A percentile compares a stretch with the other conserved stretches of the same genome.
Evolutionary conservation across 2,888 invertebrate genomes (phyloP).

Genomic region (Anorthoa munda): DNA sequence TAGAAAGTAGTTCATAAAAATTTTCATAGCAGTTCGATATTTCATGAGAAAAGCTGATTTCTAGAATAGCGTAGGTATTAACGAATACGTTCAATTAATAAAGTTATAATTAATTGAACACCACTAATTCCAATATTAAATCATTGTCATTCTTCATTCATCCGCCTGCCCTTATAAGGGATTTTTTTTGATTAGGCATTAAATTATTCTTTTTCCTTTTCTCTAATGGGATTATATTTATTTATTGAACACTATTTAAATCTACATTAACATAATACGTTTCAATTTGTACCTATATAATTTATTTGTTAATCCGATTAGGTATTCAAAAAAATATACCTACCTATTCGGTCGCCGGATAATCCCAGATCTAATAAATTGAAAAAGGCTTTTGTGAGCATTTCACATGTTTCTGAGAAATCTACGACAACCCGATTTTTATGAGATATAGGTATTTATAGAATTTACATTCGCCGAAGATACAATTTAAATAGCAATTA

Average conservation of each 20-base stretch:
- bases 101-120: no score
- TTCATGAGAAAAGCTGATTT: background rate
- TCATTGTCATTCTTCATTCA: no score
- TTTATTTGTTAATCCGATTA: conserved; percentile 61
- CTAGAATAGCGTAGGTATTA: background rate
- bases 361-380: conserved; percentile 65
- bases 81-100: no score
- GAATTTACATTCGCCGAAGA: background rate
- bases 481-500: conserved; percentile 5
- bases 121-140: no score
- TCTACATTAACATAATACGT: conserved; percentile 19
- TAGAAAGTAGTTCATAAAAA: background rate
- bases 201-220: no score
- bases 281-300: conserved; percentile 36
- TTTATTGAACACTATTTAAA: background rate
- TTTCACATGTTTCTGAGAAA: conserved; percentile 49
- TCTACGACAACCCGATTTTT: conserved; percentile 25
- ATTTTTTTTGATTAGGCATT: no score
- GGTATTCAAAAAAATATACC: conserved; percentile 50
- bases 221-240: background rate
- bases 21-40: background rate
- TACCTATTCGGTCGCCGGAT: conserved; percentile 55
- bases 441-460: conserved; percentile 7
- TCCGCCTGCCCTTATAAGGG: no score
- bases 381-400: conserved; percentile 59